Base-by-base conservation (phyloP, 2,888 invertebrate genomes). In the Azorinus chamasolen region DNA sequence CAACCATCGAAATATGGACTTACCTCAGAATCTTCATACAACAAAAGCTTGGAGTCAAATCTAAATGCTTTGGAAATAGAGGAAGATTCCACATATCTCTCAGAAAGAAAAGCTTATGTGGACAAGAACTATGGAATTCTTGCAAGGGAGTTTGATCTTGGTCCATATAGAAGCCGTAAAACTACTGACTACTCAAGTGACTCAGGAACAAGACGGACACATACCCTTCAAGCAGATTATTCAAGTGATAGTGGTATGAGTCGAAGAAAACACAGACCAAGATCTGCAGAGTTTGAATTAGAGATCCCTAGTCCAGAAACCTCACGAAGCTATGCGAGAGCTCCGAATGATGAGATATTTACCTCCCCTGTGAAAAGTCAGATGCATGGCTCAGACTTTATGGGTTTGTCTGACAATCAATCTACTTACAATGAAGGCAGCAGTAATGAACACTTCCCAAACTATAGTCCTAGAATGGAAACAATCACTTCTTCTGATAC, bases 1-100 rank as follows among this genome's bases (percentile, higher is more conserved):
- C 80, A 84, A 53, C 87, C 87, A 0, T 83, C 86, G 1, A 88
- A 87, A 51, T 89, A 88, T 81, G 85, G 86, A 0, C 59, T 87
- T 8, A 62, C 83, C 8, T 51, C 78, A 0, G 82, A 82, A 37
- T 63, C 73, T 8, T 54, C 70, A 1, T 83, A 79, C 50, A 72
- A 62, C 25, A 53, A 70, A 22, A 59, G 71, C 3, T 39, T 69
- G 8, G 79, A 75, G n/a, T 20, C 70, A 18, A 62, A 62, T 22
- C 50, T 55, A n/a, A 58, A 57, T 43, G 48, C 24, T n/a, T 37
- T 48, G 20, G 53, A 61, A 22, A 27, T 43, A 32, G 65, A 70
- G 37, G 64, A 80, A n/a, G 58, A 62, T 16, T 20, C 51, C 12
- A 45, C 41, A 20, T 66, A 22, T 25, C 46, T 62, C 16, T 53